Conservation (phyloP, 2,888 invertebrate species). For the Lamellibrachia satsuma region DNA sequence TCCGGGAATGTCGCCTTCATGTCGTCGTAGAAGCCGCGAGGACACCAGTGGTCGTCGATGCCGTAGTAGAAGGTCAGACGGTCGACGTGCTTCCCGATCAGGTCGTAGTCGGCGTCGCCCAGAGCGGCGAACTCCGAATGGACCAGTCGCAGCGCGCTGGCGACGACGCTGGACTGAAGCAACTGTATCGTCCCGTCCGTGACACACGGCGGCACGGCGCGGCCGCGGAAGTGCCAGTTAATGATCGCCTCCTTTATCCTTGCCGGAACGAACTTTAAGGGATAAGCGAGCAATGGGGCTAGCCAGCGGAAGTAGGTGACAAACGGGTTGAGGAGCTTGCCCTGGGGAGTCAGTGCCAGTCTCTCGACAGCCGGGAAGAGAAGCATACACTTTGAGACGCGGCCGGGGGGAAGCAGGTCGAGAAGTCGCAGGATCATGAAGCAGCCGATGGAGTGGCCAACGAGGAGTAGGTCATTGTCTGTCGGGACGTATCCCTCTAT, state of each 20-base stretch:
- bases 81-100: conserved; percentile 71
- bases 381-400: conserved; percentile 69
- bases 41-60: conserved; percentile 84
- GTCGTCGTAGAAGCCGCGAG: conserved; percentile 75
- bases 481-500: conserved; percentile 78
- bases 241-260: conserved; percentile 50
- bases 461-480: conserved; percentile 76
- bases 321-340: conserved; percentile 74
- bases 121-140: conserved; percentile 79
- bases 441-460: conserved; percentile 91
- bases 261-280: conserved; percentile 53
- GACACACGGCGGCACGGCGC: conserved; percentile 54
- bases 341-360: conserved; percentile 81
- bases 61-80: conserved; percentile 84
- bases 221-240: conserved; percentile 52
- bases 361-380: conserved; percentile 88
- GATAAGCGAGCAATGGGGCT: conserved; percentile 50
- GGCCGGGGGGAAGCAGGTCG: conserved; percentile 64
- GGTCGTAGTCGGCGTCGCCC: conserved; percentile 73
- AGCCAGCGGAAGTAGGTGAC: conserved; percentile 68
- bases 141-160: conserved; percentile 55
- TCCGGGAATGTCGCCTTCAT: conserved; percentile 70
- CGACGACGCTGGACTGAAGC: conserved; percentile 52
- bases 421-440: conserved; percentile 82
- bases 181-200: conserved; percentile 56